Conservation (phyloP, 2,113 vertebrate species). For the Camelus bactrianus region DNA sequence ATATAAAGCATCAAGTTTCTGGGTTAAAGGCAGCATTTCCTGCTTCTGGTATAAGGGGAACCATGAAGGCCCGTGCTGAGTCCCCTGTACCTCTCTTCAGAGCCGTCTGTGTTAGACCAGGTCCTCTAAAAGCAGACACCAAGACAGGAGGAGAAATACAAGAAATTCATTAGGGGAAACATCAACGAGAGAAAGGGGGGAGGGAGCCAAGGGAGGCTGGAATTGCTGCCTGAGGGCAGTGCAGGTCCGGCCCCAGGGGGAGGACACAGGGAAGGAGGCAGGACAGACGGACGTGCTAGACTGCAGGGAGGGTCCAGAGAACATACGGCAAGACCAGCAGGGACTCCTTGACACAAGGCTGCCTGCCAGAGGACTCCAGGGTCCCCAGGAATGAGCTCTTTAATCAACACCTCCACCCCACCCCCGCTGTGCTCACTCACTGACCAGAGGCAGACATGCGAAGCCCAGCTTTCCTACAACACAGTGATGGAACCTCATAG, state of each 20-base stretch:
- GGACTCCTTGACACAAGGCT: not conserved
- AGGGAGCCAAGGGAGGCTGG: not conserved
- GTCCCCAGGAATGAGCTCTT: not conserved
- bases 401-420: too few species aligned
- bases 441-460: not conserved
- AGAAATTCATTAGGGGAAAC: not conserved
- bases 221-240: not conserved
- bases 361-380: not conserved
- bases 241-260: not conserved
- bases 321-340: not conserved
- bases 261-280: not conserved
- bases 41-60: not conserved
- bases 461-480: not conserved
- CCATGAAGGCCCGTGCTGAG: not conserved
- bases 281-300: accelerated
- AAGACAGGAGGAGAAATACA: not conserved
- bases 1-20: not conserved
- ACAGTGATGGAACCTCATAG: accelerated
- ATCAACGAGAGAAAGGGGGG: not conserved
- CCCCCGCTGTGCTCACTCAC: not conserved
- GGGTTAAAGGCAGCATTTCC: not conserved
- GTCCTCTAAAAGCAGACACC: not conserved
- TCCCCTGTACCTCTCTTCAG: not conserved
- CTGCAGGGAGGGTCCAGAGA: not conserved
- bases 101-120: not conserved